Conservation (phyloP, 2,113 vertebrate genomes). For the Pomatorhinus ruficollis region DNA sequence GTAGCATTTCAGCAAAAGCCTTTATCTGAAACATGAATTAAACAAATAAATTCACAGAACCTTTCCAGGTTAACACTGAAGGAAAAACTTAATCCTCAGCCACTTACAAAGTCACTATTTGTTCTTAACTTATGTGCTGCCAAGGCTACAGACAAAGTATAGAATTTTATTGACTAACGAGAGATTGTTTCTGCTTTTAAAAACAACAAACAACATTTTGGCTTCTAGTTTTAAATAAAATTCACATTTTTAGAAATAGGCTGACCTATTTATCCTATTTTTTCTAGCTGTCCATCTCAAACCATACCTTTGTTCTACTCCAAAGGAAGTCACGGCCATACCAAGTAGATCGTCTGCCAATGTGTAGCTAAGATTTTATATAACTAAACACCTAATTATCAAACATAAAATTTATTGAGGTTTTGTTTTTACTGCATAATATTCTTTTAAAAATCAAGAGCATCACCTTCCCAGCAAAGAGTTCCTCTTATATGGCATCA, state of each 20-base stretch:
- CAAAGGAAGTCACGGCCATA: neutral
- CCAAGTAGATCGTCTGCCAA: neutral
- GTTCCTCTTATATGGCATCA: neutral
- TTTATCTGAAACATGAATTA: neutral
- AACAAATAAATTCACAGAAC: neutral
- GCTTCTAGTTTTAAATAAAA: neutral
- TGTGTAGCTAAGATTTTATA: neutral
- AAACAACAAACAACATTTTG: neutral
- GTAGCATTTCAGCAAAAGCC: neutral
- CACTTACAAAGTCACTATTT: neutral
- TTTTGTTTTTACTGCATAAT: neutral
- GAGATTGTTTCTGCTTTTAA: neutral
- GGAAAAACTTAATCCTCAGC: neutral
- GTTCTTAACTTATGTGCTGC: neutral
- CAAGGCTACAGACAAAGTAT: neutral
- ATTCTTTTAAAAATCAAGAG: neutral
- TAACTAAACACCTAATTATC: neutral
- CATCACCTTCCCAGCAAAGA: neutral
- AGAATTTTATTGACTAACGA: neutral
- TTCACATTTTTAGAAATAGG: neutral
- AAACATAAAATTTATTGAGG: neutral
- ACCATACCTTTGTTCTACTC: neutral
- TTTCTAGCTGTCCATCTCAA: neutral
- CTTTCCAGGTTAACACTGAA: neutral
- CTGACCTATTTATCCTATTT: neutral